phyloP scores from a whole-genome alignment of 2,797 vertebrate genomes.

The Apogon talboti region DNA sequence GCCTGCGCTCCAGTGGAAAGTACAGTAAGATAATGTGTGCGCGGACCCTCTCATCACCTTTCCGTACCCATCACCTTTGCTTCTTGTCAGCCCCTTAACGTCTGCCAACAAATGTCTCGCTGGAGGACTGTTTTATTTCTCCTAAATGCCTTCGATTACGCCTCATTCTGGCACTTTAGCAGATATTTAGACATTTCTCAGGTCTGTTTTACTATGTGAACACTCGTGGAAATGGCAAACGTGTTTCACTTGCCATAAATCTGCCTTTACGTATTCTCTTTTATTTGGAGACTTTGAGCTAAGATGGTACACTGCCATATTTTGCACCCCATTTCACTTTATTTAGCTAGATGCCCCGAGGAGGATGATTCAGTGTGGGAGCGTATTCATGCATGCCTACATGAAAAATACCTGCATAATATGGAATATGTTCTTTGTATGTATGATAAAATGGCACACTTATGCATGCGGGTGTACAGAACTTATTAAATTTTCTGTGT shows the following conservation, averaged over 20 bases:
- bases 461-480: slow-evolving; percentile 41
- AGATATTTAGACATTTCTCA: slow-evolving; percentile 26
- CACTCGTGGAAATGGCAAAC: slow-evolving; percentile 58
- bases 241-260: slow-evolving; percentile 72
- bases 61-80: slow-evolving; percentile 29
- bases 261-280: slow-evolving; percentile 75
- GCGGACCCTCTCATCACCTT: slow-evolving; percentile 25
- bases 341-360: slow-evolving; percentile 79
- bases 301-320: slow-evolving; percentile 77
- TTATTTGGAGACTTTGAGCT: slow-evolving; percentile 74
- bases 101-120: slow-evolving; percentile 22
- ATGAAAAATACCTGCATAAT: slow-evolving; percentile 44
- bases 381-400: slow-evolving; percentile 27
- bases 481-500: slow-evolving; percentile 3
- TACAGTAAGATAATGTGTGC: slow-evolving; percentile 42
- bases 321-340: slow-evolving; percentile 81
- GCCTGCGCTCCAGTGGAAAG: slow-evolving; percentile 33
- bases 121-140: slow-evolving; percentile 41
- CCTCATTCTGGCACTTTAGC: slow-evolving; percentile 35
- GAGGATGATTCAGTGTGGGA: slow-evolving; percentile 42
- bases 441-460: slow-evolving; percentile 54
- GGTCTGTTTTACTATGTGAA: slow-evolving; percentile 24
- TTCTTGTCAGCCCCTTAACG: slow-evolving; percentile 18
- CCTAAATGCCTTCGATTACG: slow-evolving; percentile 39
- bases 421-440: slow-evolving; percentile 41